Evolutionary conservation across 2,888 invertebrate genomes (phyloP).

Genomic region (Ceramica pisi): DNA sequence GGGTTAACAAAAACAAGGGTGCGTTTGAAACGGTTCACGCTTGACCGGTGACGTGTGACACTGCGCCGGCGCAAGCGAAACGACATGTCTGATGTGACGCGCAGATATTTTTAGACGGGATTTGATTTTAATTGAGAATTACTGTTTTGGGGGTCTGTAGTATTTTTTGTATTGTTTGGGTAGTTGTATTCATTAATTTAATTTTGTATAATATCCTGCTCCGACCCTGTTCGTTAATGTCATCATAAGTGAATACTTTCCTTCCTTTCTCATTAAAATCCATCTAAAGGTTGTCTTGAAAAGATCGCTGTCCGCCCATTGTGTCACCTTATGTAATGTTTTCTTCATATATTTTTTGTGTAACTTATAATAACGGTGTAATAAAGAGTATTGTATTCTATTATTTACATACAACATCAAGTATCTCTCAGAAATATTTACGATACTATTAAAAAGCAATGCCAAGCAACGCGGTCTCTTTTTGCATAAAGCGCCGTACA

Average conservation of each 20-base stretch:
- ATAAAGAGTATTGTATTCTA: no score
- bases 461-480: conserved; percentile 7
- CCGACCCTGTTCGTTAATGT: not conserved
- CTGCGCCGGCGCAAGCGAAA: conserved; percentile 63
- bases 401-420: not conserved
- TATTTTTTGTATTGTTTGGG: conserved; percentile 16
- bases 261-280: no score
- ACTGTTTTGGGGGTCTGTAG: conserved; percentile 14
- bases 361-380: no score
- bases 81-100: conserved; percentile 56
- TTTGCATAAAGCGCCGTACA: conserved; percentile 3
- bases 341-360: no score
- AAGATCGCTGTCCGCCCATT: no score
- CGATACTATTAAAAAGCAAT: not conserved
- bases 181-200: conserved; percentile 23
- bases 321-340: no score
- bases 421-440: not conserved
- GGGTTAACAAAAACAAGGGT: conserved; percentile 72
- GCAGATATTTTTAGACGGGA: conserved; percentile 57
- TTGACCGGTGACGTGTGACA: conserved; percentile 69
- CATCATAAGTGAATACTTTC: not conserved
- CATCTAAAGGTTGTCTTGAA: no score
- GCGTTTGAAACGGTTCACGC: conserved; percentile 69
- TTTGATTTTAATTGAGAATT: conserved; percentile 65
- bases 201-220: not conserved